Conservation (phyloP, 2,113 vertebrate species). For the Plestiodon gilberti region DNA sequence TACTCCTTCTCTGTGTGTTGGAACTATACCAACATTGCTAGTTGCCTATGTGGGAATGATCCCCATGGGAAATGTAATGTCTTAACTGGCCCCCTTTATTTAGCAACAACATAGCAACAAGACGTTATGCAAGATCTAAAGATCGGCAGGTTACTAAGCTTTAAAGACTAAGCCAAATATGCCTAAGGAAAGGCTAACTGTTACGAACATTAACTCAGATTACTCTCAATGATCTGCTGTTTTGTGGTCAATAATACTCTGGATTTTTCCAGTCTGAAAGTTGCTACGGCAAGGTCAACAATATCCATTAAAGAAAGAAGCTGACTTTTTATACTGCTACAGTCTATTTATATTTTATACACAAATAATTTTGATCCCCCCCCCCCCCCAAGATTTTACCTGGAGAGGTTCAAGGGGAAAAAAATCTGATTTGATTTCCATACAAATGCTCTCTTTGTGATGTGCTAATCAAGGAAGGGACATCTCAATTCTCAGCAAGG, state of each 20-base stretch:
- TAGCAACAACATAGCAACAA: not conserved
- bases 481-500: not conserved
- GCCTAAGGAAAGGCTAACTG: not conserved
- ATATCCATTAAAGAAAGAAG: not conserved
- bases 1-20: not conserved
- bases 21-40: not conserved
- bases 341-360: not conserved
- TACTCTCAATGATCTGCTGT: not conserved
- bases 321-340: not conserved
- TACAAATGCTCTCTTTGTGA: rapidly evolving
- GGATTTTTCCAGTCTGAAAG: not conserved
- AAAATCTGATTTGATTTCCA: not conserved
- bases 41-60: not conserved
- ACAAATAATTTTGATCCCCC: not conserved
- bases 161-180: not conserved
- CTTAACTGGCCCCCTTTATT: not conserved
- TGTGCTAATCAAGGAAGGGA: not conserved
- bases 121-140: not conserved
- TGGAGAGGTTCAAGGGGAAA: not conserved
- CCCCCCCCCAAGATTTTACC: not conserved
- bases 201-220: not conserved
- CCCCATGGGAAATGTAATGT: not conserved
- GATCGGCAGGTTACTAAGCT: not conserved
- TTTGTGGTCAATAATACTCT: not conserved
- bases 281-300: not conserved